Conservation (phyloP, 1,140 invertebrate genomes). For the Anadara kagoshimensis region DNA sequence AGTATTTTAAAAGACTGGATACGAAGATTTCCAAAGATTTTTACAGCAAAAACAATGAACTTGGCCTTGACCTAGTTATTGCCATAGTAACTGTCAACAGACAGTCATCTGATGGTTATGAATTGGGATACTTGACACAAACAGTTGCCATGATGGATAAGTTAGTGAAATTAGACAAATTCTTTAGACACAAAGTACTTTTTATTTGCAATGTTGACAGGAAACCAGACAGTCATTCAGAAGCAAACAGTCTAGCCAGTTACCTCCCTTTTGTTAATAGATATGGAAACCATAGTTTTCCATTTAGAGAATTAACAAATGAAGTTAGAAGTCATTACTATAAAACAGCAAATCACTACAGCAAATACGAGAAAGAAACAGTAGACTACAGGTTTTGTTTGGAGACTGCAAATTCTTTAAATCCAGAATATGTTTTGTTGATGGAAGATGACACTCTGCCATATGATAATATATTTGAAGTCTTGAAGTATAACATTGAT, state of each 20-base stretch:
- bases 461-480: constrained; percentile 16
- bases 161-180: constrained; percentile 20
- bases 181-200: constrained; percentile 27
- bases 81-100: constrained; percentile 35
- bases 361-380: constrained; percentile 43
- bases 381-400: constrained; percentile 54
- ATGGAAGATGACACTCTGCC: constrained; percentile 51
- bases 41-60: constrained; percentile 15
- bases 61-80: constrained; percentile 23
- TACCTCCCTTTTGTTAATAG: constrained; percentile 25
- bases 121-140: constrained; percentile 33
- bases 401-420: constrained; percentile 30
- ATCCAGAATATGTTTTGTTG: constrained; percentile 45
- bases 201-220: constrained; percentile 41
- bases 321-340: constrained; percentile 11
- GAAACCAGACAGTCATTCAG: constrained; percentile 18
- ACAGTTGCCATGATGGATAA: constrained; percentile 28
- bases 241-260: constrained; percentile 4
- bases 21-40: constrained; percentile 5
- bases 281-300: background rate
- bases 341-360: background rate
- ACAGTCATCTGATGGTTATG: constrained; percentile 12
- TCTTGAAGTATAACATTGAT: constrained; percentile 31
- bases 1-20: constrained; percentile 23
- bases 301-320: background rate